These are phyloP conservation scores for Aplysia californica DNA, from an alignment of 1,140 invertebrate species.

Conservation along the genomic window DNA sequence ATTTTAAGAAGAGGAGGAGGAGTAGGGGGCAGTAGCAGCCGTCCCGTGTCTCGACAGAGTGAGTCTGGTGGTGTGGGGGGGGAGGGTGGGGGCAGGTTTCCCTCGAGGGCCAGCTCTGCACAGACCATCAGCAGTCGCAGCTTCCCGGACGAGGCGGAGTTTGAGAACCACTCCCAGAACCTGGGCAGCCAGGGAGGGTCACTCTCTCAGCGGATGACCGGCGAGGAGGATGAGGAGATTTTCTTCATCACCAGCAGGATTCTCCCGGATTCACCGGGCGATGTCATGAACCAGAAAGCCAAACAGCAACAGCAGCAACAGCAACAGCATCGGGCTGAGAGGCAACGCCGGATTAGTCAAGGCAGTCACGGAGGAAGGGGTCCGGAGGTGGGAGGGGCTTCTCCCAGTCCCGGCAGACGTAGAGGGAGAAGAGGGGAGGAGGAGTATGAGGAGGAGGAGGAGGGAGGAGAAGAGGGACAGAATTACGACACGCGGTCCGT, in stretches of 20 bases:
- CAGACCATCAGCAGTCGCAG: constrained; percentile 53
- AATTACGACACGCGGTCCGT: constrained; percentile 1
- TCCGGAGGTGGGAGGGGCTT: not conserved
- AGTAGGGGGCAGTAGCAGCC: too few relatives aligned
- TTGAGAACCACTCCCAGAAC: constrained; percentile 2
- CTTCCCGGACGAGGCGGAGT: constrained; percentile 36
- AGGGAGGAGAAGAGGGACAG: not conserved
- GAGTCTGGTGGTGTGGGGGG: not conserved
- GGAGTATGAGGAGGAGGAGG: not conserved
- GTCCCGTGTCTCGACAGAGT: too few relatives aligned
- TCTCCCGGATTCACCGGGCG: not conserved
- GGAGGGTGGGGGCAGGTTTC: not conserved
- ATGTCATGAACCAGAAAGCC: too few relatives aligned
- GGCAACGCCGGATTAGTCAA: too few relatives aligned
- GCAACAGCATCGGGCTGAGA: too few relatives aligned
- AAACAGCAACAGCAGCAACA: too few relatives aligned
- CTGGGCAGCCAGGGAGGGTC: not conserved
- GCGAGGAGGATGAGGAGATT: constrained; percentile 14
- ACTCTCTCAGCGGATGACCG: not conserved
- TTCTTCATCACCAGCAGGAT: not conserved
- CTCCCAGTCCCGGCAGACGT: too few relatives aligned
- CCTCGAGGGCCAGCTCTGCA: constrained; percentile 44
- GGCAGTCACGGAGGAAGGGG: too few relatives aligned
- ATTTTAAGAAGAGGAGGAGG: not conserved
- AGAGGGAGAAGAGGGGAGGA: too few relatives aligned